Evolutionary conservation across 2,888 invertebrate species (phyloP).

Genomic region (Synanthedon formicaeformis): DNA sequence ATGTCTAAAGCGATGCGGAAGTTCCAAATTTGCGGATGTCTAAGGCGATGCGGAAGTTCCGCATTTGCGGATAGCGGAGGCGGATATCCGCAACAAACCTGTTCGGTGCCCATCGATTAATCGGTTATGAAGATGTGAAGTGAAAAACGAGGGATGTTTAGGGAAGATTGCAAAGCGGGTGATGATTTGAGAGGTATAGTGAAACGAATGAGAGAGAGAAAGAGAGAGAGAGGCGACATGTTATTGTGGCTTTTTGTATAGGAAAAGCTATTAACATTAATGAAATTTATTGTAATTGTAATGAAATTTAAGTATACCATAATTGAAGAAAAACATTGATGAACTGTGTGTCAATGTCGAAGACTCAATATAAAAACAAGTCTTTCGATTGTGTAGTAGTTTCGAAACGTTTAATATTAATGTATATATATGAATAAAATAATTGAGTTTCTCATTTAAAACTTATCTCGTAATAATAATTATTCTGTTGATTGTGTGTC

Average conservation of each 20-base stretch:
- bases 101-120: too few species aligned
- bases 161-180: too few species aligned
- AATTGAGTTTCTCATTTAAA: slow-evolving; percentile 24
- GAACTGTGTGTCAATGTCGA: not conserved
- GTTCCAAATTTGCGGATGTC: too few species aligned
- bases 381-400: slow-evolving; percentile 14
- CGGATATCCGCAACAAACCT: too few species aligned
- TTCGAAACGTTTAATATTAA: slow-evolving; percentile 15
- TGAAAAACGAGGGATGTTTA: too few species aligned
- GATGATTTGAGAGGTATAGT: too few species aligned
- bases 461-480: slow-evolving; percentile 13
- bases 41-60: too few species aligned
- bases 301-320: slow-evolving; percentile 8
- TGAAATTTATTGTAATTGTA: slow-evolving; percentile 2
- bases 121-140: too few species aligned
- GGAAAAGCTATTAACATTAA: slow-evolving; percentile 15
- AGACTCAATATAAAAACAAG: slow-evolving; percentile 7
- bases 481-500: slow-evolving; percentile 28
- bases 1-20: too few species aligned
- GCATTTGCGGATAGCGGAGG: too few species aligned
- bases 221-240: not conserved
- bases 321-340: too few species aligned
- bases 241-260: slow-evolving; percentile 19
- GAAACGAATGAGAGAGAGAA: not conserved
- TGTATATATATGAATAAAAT: slow-evolving; percentile 53